phyloP scores from a whole-genome alignment of 1,140 invertebrate genomes.

The Galendromus occidentalis region DNA sequence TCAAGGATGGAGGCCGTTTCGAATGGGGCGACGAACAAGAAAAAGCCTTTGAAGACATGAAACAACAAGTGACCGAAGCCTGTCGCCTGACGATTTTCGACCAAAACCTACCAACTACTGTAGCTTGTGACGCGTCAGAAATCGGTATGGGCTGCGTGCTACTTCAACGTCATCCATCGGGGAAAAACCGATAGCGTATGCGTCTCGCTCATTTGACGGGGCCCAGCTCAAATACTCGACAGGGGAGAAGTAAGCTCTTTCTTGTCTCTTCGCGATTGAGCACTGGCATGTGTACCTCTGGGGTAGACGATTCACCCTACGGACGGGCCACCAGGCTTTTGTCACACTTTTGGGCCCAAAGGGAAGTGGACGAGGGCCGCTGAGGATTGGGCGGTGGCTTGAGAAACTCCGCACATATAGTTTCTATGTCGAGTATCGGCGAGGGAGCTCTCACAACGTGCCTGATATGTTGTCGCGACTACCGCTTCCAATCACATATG shows the following conservation, averaged over 20 bases:
- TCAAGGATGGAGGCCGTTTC: not conserved
- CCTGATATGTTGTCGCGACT: not conserved
- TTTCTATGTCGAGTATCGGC: not conserved
- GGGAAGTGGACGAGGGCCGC: not conserved
- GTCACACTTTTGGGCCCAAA: not conserved
- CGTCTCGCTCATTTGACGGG: slow-evolving; percentile 22
- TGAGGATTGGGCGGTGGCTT: not conserved
- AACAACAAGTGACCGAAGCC: not conserved
- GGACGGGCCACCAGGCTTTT: not conserved
- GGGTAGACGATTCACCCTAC: not conserved
- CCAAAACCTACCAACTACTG: not conserved
- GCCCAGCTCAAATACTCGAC: slow-evolving; percentile 28
- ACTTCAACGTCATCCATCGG: not conserved
- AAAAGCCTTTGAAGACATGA: not conserved
- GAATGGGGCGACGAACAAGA: not conserved
- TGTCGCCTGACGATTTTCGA: not conserved
- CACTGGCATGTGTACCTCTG: too few species aligned
- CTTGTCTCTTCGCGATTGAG: not conserved
- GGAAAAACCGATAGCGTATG: slow-evolving; percentile 11
- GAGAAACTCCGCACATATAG: not conserved
- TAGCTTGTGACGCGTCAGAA: too few species aligned
- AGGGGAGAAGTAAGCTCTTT: slow-evolving; percentile 31
- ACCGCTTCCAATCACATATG: not conserved
- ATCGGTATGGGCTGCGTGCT: not conserved
- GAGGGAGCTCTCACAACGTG: not conserved